Percentiles rank a stretch among this genome's conserved stretches.
Conservation (phyloP, 2,113 vertebrate genomes). For the Solea solea region DNA sequence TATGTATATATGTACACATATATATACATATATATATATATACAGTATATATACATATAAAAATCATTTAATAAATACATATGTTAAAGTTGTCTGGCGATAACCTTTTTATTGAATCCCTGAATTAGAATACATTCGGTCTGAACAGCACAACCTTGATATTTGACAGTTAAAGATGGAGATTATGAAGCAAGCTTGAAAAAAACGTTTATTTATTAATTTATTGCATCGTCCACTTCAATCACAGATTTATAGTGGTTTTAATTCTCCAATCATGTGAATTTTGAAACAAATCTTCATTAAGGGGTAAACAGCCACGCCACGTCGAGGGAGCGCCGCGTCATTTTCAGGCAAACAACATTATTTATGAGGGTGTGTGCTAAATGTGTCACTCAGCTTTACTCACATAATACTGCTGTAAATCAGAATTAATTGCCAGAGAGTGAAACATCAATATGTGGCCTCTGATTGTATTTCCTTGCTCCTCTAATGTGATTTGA, state of each 20-base stretch:
- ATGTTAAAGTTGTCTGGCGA: too few species aligned
- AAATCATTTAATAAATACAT: too few species aligned
- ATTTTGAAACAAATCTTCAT: constrained; percentile 9
- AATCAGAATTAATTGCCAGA: constrained; percentile 69
- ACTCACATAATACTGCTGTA: constrained; percentile 30
- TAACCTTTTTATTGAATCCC: background rate
- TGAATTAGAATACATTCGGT: background rate
- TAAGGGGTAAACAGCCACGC: background rate
- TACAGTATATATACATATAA: too few species aligned
- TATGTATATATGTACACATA: too few species aligned
- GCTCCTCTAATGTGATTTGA: constrained; percentile 42
- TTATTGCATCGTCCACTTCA: constrained; percentile 5
- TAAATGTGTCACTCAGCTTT: constrained; percentile 21
- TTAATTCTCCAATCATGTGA: constrained; percentile 18
- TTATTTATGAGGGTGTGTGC: constrained; percentile 35
- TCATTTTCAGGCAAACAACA: constrained; percentile 15
- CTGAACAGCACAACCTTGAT: background rate
- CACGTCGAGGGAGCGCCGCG: background rate
- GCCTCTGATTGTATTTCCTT: constrained; percentile 59
- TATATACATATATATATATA: too few species aligned
- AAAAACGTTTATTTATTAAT: background rate
- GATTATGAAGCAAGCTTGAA: background rate
- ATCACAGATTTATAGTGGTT: constrained; percentile 9
- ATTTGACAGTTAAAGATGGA: background rate
- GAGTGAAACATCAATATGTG: constrained; percentile 48